Conservation (phyloP, 2,797 vertebrate genomes). For the Bradypodion ventrale region DNA sequence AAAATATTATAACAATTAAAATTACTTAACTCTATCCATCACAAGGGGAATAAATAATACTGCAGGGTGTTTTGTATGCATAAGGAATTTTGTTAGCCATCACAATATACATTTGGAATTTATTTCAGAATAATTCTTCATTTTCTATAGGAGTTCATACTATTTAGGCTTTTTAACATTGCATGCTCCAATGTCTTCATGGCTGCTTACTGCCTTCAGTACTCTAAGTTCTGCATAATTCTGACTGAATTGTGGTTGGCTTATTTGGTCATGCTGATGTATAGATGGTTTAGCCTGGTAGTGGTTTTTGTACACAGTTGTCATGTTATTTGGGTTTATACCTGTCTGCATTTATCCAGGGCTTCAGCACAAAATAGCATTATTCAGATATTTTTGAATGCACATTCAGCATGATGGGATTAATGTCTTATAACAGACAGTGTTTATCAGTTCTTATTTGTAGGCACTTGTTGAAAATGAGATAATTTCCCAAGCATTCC, state of each 20-base stretch:
- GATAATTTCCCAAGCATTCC: neutral
- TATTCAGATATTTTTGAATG: neutral
- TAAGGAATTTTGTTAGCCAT: neutral
- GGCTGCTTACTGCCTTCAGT: neutral
- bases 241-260: slow-evolving; percentile 57
- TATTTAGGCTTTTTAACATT: neutral
- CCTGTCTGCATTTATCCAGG: neutral
- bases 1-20: neutral
- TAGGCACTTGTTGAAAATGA: no score
- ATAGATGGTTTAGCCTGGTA: slow-evolving; percentile 5
- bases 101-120: neutral
- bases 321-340: neutral
- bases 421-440: neutral
- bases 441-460: neutral
- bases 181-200: neutral
- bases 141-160: neutral
- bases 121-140: neutral
- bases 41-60: neutral
- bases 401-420: neutral
- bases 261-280: slow-evolving; percentile 54
- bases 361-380: neutral
- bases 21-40: neutral
- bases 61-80: neutral
- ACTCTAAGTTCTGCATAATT: slow-evolving; percentile 29
- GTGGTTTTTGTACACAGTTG: slow-evolving; percentile 6